These are phyloP conservation scores for Eulemur albifrons DNA, from an alignment of 2,797 vertebrate species.

Conservation along the genomic window DNA sequence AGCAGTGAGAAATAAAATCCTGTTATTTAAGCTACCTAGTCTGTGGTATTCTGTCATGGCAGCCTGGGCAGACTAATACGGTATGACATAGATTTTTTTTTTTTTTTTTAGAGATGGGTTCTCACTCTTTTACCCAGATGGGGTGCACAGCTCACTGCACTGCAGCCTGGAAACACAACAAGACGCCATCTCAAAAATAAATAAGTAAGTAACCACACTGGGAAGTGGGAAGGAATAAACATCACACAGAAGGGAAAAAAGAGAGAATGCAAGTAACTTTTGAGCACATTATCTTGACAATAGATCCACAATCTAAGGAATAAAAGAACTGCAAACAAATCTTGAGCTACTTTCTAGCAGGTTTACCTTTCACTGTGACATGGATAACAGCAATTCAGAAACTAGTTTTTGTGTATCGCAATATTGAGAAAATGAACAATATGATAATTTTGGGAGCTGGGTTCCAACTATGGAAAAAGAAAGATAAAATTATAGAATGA, in stretches of 20 bases:
- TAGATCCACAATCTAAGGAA: not conserved
- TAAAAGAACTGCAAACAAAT: not conserved
- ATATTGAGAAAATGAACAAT: not conserved
- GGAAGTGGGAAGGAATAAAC: not conserved
- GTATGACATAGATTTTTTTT: not conserved
- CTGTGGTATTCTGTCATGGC: not conserved
- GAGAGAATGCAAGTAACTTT: not conserved
- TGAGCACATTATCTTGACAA: not conserved
- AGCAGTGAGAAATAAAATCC: not conserved
- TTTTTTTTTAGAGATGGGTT: no score
- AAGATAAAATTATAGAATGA: not conserved
- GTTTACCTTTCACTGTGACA: not conserved
- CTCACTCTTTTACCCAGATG: no score
- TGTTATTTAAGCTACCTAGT: not conserved
- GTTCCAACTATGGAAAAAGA: not conserved
- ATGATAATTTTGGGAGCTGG: not conserved
- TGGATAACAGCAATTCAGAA: not conserved
- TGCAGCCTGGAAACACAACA: not conserved
- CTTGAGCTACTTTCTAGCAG: not conserved
- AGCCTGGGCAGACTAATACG: not conserved
- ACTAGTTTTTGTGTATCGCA: not conserved
- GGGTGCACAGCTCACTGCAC: not conserved
- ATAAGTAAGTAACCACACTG: not conserved
- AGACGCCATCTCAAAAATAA: not conserved
- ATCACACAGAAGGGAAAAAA: not conserved